A percentile compares a stretch with the other conserved stretches of the same genome.
phyloP scores from a whole-genome alignment of 1,140 invertebrate species.

The Nilaparvata lugens region DNA sequence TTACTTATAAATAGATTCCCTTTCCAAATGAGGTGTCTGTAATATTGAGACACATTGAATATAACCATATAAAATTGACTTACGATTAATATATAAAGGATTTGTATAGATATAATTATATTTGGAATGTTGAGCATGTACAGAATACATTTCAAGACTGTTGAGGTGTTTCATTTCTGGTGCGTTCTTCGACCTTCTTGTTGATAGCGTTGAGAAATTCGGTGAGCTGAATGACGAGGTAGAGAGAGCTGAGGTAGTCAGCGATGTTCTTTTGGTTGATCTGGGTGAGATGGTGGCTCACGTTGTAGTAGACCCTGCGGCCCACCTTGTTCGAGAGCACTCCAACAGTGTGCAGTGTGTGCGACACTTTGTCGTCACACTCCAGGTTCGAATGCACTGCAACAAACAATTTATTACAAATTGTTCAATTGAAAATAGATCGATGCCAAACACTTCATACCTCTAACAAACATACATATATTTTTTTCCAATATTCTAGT shows the following conservation, averaged over 20 bases:
- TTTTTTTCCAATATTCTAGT: too few relatives aligned
- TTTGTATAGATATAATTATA: too few relatives aligned
- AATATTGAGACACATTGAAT: too few relatives aligned
- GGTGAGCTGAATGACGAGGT: slow-evolving; percentile 11
- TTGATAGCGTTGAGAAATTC: slow-evolving; percentile 12
- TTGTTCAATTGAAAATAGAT: slow-evolving; percentile 23
- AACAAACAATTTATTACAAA: slow-evolving; percentile 24
- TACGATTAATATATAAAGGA: too few relatives aligned
- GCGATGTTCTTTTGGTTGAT: slow-evolving; percentile 12
- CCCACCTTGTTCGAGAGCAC: slow-evolving; percentile 57
- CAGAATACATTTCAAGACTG: too few relatives aligned
- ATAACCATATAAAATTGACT: too few relatives aligned
- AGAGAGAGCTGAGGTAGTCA: slow-evolving; percentile 9
- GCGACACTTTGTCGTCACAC: slow-evolving; percentile 51
- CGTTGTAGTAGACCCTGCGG: slow-evolving; percentile 49
- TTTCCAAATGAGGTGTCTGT: too few relatives aligned
- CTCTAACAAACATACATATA: too few relatives aligned
- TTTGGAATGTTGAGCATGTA: too few relatives aligned
- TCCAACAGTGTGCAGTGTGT: slow-evolving; percentile 59
- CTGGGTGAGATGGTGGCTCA: slow-evolving; percentile 7
- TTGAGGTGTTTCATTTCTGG: too few relatives aligned
- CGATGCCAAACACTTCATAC: too few relatives aligned
- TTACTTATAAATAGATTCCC: too few relatives aligned
- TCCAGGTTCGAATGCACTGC: slow-evolving; percentile 43
- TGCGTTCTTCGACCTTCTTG: not conserved